These are phyloP conservation scores for Vanessa atalanta DNA, from an alignment of 1,140 invertebrate genomes.

Conservation along the genomic window DNA sequence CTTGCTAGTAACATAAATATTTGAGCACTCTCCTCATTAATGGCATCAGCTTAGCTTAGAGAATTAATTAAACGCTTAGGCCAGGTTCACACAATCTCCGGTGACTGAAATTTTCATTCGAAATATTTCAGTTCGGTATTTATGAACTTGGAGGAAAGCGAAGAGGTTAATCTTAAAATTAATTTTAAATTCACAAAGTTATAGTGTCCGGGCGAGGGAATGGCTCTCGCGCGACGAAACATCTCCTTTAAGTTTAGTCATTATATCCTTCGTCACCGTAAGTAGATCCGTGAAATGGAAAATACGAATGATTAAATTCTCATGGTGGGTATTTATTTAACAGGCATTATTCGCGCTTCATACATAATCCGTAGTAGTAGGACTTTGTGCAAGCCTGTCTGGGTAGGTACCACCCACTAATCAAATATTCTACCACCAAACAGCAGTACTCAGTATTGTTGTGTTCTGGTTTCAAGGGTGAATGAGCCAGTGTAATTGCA, in stretches of 20 bases:
- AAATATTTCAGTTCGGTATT: constrained; percentile 20
- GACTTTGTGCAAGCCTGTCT: no score
- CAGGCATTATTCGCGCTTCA: no score
- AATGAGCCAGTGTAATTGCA: no score
- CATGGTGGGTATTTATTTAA: no score
- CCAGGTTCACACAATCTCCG: constrained; percentile 29
- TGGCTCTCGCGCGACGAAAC: constrained; percentile 36
- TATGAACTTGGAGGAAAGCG: constrained; percentile 21
- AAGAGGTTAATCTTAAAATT: constrained; percentile 41
- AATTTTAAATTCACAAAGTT: constrained; percentile 54
- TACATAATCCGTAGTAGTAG: no score
- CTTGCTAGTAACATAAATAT: constrained; percentile 21
- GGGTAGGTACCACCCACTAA: no score
- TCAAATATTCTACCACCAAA: no score
- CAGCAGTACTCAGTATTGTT: no score
- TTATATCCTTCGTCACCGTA: background rate
- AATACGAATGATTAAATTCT: background rate
- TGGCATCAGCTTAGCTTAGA: constrained; percentile 24
- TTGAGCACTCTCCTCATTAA: constrained; percentile 24
- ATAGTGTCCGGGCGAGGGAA: constrained; percentile 42
- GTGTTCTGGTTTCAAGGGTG: no score
- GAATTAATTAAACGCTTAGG: constrained; percentile 31
- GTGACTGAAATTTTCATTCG: constrained; percentile 26
- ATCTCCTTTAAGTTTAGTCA: background rate
- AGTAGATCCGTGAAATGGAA: background rate